Percentiles rank a stretch among this genome's conserved stretches.
Evolutionary conservation across 2,888 invertebrate genomes (phyloP).

Genomic region (Torymus texanus): DNA sequence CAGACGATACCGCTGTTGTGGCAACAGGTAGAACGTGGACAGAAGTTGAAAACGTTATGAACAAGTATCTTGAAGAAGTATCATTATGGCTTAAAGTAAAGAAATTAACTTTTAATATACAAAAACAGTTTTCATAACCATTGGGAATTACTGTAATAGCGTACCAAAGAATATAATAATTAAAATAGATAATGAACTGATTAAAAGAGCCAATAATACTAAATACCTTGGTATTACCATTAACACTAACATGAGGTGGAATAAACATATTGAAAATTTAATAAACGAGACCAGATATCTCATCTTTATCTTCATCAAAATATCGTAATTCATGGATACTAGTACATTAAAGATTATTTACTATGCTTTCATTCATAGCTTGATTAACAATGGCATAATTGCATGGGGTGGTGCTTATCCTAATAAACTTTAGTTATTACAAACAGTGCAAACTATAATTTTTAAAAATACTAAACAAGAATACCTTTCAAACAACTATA

Average conservation of each 20-base stretch:
- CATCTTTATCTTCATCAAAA: slow-evolving; percentile 5
- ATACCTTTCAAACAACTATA: too few species aligned
- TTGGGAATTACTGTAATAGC: not conserved
- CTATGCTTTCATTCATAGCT: not conserved
- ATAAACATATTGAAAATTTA: slow-evolving; percentile 8
- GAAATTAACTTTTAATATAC: too few species aligned
- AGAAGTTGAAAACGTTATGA: too few species aligned
- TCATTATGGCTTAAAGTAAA: too few species aligned
- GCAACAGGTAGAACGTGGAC: too few species aligned
- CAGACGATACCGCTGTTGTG: too few species aligned
- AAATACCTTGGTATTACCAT: not conserved
- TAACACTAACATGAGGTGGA: not conserved
- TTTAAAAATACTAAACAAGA: too few species aligned
- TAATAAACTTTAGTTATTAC: not conserved
- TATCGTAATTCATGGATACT: slow-evolving; percentile 1
- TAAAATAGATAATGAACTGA: not conserved
- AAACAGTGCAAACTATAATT: slow-evolving; percentile 2
- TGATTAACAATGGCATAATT: too few species aligned
- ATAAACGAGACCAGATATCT: slow-evolving; percentile 23
- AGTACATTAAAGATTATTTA: not conserved
- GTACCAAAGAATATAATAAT: not conserved
- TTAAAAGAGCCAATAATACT: not conserved
- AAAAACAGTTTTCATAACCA: too few species aligned
- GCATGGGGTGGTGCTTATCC: too few species aligned
- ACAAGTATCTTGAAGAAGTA: too few species aligned